phyloP scores from a whole-genome alignment of 1,140 invertebrate genomes.

The Bombus waltoni region DNA sequence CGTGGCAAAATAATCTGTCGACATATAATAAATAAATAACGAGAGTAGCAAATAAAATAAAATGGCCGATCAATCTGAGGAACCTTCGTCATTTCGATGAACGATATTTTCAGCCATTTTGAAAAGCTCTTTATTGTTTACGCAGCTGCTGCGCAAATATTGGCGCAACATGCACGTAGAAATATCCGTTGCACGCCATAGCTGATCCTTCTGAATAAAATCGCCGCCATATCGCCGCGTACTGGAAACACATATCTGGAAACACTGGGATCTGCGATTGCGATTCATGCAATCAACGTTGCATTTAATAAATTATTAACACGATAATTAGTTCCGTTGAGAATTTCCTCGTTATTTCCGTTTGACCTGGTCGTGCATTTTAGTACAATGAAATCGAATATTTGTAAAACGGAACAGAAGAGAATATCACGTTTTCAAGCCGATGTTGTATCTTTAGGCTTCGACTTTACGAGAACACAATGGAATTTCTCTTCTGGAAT shows the following conservation, averaged over 20 bases:
- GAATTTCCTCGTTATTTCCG: neutral
- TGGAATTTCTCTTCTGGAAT: neutral
- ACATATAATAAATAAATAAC: no score
- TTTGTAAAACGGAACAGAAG: no score
- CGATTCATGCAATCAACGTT: neutral
- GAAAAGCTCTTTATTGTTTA: neutral
- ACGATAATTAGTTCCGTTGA: neutral
- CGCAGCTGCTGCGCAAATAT: no score
- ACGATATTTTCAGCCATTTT: neutral
- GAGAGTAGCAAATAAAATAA: no score
- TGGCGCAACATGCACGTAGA: neutral
- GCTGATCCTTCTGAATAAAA: neutral
- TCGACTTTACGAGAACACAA: neutral
- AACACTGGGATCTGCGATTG: neutral
- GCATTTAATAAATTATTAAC: conserved; percentile 18
- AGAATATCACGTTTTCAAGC: neutral
- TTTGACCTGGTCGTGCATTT: neutral
- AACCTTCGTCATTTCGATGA: neutral
- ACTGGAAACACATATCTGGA: no score
- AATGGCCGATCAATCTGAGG: no score
- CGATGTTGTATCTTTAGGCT: neutral
- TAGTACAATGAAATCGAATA: neutral
- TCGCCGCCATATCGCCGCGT: no score
- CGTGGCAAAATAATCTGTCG: no score
- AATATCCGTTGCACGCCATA: neutral